These are phyloP conservation scores for Leptopilina drosophilae DNA, from an alignment of 2,888 invertebrate genomes.

Conservation along the genomic window DNA sequence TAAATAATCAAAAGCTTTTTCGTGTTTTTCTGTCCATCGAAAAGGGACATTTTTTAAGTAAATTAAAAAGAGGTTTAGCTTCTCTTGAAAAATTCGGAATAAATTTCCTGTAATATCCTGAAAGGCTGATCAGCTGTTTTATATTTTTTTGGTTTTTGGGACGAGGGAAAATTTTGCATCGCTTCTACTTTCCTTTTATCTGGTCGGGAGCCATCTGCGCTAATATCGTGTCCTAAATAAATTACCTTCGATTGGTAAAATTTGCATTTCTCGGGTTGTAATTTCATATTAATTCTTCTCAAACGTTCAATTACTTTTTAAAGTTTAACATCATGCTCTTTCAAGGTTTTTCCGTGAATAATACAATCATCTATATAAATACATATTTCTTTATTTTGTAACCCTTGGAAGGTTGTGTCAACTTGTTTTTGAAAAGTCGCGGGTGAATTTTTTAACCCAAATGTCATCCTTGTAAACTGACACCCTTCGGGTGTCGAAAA, in stretches of 20 bases:
- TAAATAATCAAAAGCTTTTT: not conserved
- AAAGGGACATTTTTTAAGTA: not conserved
- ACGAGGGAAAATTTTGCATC: slow-evolving; percentile 40
- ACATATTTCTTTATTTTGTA: slow-evolving; percentile 63
- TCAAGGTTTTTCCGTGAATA: slow-evolving; percentile 60
- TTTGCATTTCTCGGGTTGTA: slow-evolving; percentile 45
- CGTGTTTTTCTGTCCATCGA: not conserved
- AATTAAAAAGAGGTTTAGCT: not conserved
- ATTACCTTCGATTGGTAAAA: slow-evolving; percentile 60
- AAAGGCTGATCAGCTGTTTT: not conserved
- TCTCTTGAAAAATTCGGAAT: too few relatives aligned
- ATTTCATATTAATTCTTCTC: slow-evolving; percentile 54
- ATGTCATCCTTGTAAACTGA: slow-evolving; percentile 52
- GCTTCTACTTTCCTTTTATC: not conserved
- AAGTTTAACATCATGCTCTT: slow-evolving; percentile 54
- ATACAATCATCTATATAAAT: slow-evolving; percentile 72
- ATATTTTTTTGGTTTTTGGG: too few relatives aligned
- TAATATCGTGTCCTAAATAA: slow-evolving; percentile 54
- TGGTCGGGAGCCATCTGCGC: slow-evolving; percentile 58
- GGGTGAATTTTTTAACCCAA: slow-evolving; percentile 33
- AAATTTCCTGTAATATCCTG: not conserved
- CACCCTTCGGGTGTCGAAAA: slow-evolving; percentile 59
- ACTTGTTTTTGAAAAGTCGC: slow-evolving; percentile 66
- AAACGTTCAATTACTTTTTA: not conserved
- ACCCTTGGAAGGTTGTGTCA: slow-evolving; percentile 62